phyloP scores from a whole-genome alignment of 2,113 vertebrate species.

The Antennarius striatus region DNA sequence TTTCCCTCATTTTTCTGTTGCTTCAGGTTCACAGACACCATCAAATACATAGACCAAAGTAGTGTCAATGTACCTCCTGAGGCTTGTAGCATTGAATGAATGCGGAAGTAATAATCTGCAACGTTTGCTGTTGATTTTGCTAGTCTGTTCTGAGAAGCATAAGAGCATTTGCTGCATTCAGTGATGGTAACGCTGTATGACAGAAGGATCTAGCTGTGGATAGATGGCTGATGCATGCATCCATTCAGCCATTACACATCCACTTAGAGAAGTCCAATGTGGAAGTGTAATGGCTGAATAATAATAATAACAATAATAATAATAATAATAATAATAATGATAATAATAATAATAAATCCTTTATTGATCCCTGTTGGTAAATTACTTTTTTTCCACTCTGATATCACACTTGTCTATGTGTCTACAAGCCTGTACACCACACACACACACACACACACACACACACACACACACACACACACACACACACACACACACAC shows the following conservation, averaged over 20 bases:
- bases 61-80: not conserved
- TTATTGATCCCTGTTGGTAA: no score
- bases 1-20: constrained; percentile 36
- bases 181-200: not conserved
- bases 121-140: constrained; percentile 29
- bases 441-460: no score
- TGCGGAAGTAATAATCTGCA: constrained; percentile 25
- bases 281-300: no score
- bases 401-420: no score
- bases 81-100: constrained; percentile 16
- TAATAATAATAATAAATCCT: no score
- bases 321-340: no score
- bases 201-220: not conserved
- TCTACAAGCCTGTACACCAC: no score
- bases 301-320: no score
- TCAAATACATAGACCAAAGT: not conserved
- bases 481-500: no score
- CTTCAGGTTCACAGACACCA: constrained; percentile 8
- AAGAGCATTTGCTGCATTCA: not conserved
- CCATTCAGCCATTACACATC: not conserved
- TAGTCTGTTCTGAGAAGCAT: not conserved
- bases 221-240: not conserved
- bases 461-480: no score
- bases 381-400: no score
- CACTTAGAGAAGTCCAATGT: not conserved